phyloP scores from a whole-genome alignment of 2,113 vertebrate genomes.

The Rousettus leschenaultii region DNA sequence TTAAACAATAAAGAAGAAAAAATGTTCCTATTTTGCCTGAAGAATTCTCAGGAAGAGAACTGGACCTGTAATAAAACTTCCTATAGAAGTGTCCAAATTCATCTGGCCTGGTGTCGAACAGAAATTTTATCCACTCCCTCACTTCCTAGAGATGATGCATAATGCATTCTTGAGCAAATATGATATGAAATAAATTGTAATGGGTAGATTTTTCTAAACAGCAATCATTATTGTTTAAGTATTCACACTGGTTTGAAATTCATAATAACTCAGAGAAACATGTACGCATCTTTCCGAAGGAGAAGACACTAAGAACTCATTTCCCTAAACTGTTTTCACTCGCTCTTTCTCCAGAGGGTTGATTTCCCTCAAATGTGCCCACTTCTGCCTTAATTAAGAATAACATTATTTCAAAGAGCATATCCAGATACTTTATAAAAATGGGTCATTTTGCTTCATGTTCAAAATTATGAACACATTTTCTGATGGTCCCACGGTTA shows the following conservation, averaged over 20 bases:
- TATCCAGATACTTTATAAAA: not conserved
- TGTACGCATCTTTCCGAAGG: not conserved
- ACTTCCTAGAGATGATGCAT: not conserved
- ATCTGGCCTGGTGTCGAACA: not conserved
- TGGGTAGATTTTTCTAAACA: not conserved
- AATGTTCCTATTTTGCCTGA: not conserved
- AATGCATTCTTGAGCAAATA: not conserved
- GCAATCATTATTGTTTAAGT: not conserved
- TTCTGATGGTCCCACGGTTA: not conserved
- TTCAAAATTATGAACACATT: not conserved
- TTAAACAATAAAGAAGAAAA: not conserved
- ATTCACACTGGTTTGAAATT: not conserved
- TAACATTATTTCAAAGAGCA: slow-evolving; percentile 32
- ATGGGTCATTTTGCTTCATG: not conserved
- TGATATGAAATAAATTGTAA: not conserved
- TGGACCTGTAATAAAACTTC: not conserved
- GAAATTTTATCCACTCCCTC: not conserved
- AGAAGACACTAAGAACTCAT: not conserved
- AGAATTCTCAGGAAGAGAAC: not conserved
- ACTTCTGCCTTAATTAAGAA: slow-evolving; percentile 68
- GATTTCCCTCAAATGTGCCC: slow-evolving; percentile 54
- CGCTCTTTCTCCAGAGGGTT: slow-evolving; percentile 58
- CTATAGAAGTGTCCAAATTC: not conserved
- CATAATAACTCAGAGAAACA: slow-evolving; percentile 19
- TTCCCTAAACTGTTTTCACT: slow-evolving; percentile 27